Conservation (phyloP, 2,888 invertebrate genomes). For the Hydrotaea cyrtoneurina region DNA sequence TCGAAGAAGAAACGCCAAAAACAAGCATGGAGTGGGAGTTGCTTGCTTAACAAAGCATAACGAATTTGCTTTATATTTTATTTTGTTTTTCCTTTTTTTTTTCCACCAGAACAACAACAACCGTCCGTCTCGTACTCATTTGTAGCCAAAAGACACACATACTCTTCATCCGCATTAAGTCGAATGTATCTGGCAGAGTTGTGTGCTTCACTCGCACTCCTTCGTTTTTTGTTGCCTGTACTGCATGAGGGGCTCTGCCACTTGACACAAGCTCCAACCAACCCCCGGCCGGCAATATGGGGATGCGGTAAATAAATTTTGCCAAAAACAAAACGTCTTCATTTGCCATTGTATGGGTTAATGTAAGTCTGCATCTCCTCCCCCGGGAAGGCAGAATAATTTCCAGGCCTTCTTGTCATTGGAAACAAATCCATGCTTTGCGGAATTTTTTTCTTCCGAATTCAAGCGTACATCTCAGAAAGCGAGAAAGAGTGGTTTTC, state of each 20-base stretch:
- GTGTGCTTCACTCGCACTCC: slow-evolving; percentile 45
- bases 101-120: slow-evolving; percentile 39
- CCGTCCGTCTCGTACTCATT: background rate
- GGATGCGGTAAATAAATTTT: background rate
- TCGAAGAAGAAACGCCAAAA: slow-evolving; percentile 19
- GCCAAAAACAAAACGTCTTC: background rate
- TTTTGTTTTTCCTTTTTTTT: slow-evolving; percentile 25
- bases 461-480: background rate
- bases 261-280: slow-evolving; percentile 63
- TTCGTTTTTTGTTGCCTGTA: background rate
- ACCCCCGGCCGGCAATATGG: background rate
- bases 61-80: slow-evolving; percentile 17
- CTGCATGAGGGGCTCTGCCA: background rate
- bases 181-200: slow-evolving; percentile 46
- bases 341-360: background rate
- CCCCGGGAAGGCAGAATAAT: background rate
- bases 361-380: background rate
- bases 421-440: background rate
- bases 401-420: no score
- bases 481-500: background rate
- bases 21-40: slow-evolving; percentile 61
- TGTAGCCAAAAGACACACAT: slow-evolving; percentile 19
- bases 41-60: slow-evolving; percentile 60
- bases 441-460: background rate
- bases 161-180: slow-evolving; percentile 63